A percentile compares a stretch with the other conserved stretches of the same genome.
These are phyloP conservation scores for Mizuhopecten yessoensis DNA, from an alignment of 1,140 invertebrate species.

Conservation along the genomic window DNA sequence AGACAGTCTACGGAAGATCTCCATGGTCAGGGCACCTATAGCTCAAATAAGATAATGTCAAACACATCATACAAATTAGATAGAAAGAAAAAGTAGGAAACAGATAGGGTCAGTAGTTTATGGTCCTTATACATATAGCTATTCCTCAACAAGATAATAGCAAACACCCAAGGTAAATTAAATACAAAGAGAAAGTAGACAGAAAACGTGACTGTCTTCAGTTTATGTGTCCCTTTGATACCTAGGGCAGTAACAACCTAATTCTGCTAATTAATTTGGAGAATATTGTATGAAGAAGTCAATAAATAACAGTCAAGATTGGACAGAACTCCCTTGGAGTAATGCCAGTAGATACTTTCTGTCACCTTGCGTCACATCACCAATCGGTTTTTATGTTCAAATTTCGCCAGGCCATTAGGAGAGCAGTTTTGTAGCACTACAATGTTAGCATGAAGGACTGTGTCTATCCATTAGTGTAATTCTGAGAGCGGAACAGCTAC, in stretches of 20 bases:
- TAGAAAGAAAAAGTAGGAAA: constrained; percentile 18
- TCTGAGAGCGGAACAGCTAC: too few relatives aligned
- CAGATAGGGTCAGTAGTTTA: background rate
- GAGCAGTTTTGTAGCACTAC: background rate
- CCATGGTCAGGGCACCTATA: background rate
- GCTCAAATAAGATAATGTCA: background rate
- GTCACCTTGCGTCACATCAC: background rate
- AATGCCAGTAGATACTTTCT: background rate
- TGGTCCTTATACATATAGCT: too few relatives aligned
- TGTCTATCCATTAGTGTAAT: background rate
- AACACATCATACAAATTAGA: background rate
- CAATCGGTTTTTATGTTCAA: constrained; percentile 8
- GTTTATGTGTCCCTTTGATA: constrained; percentile 16
- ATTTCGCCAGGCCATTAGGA: background rate
- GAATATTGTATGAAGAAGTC: constrained; percentile 10
- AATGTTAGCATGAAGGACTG: background rate
- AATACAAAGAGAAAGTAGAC: constrained; percentile 11
- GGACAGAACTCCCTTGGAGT: background rate
- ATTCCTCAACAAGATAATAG: constrained; percentile 10
- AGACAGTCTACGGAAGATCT: background rate
- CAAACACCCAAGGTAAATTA: background rate
- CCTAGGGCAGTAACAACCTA: background rate
- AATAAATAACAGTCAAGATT: background rate
- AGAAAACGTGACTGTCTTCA: background rate
- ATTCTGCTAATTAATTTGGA: constrained; percentile 7